Conservation (phyloP, 1,140 invertebrate genomes). For the Agraylea sexmaculata region DNA sequence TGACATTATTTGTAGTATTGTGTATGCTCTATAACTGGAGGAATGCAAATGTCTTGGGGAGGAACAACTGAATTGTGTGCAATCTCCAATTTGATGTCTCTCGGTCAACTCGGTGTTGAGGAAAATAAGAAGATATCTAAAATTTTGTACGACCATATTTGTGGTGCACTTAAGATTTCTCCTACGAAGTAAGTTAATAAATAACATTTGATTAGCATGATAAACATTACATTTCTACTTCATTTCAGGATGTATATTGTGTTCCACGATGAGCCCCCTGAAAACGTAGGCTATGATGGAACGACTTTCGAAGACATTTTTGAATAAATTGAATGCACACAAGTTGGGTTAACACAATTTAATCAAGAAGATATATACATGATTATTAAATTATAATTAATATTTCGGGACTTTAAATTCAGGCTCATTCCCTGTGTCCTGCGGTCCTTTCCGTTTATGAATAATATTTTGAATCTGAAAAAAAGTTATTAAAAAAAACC, state of each 20-base stretch:
- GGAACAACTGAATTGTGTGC: conserved; percentile 51
- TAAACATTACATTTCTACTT: conserved; percentile 8
- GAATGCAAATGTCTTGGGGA: conserved; percentile 48
- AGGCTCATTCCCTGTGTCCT: conserved; percentile 31
- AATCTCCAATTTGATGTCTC: conserved; percentile 46
- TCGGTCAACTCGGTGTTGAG: conserved; percentile 49
- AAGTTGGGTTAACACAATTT: too few species aligned
- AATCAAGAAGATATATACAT: too few species aligned
- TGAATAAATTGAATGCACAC: conserved; percentile 29
- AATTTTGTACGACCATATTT: conserved; percentile 43
- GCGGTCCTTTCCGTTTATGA: conserved; percentile 45
- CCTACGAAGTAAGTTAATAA: conserved; percentile 33
- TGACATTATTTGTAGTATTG: conserved; percentile 42
- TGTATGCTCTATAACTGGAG: conserved; percentile 45
- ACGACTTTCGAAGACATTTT: conserved; percentile 54
- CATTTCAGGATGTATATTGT: conserved; percentile 50
- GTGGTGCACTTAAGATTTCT: conserved; percentile 45
- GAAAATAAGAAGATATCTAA: conserved; percentile 55
- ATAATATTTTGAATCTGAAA: conserved; percentile 50
- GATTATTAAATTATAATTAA: conserved; percentile 2
- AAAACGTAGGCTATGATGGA: conserved; percentile 49
- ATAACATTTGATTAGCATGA: background rate
- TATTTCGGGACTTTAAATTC: conserved; percentile 31
- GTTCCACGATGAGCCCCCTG: conserved; percentile 43
- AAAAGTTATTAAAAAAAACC: too few species aligned